A percentile compares a stretch with the other conserved stretches of the same genome.
These are phyloP conservation scores for Sebastes matsubarae DNA, from an alignment of 2,797 vertebrate genomes.

Conservation along the genomic window DNA sequence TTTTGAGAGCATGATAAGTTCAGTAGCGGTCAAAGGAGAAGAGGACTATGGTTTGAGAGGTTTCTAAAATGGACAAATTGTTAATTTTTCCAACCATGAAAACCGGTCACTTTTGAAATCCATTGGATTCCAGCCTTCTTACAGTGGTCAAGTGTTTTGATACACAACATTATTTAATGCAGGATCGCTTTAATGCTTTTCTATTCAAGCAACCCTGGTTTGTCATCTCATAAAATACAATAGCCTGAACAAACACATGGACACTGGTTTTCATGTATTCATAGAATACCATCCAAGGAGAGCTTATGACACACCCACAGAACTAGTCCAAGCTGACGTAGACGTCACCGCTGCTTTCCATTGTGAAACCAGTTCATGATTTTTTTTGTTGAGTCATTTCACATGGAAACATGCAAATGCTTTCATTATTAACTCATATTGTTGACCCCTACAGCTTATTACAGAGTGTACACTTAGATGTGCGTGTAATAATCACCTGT, in stretches of 20 bases:
- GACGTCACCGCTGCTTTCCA: slow-evolving; percentile 23
- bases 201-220: neutral
- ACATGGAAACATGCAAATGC: slow-evolving; percentile 5
- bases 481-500: too few relatives aligned
- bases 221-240: neutral
- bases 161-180: neutral
- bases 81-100: neutral
- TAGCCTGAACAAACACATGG: neutral
- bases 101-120: neutral
- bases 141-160: neutral
- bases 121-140: neutral
- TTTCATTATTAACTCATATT: neutral
- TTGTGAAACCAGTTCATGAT: slow-evolving; percentile 52
- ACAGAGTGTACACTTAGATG: neutral
- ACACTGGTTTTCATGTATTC: neutral
- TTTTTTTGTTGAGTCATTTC: slow-evolving; percentile 51
- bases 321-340: neutral
- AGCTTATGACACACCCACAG: slow-evolving; percentile 48
- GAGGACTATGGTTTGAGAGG: neutral
- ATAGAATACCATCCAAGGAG: neutral
- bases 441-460: neutral
- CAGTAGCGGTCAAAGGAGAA: neutral
- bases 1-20: neutral
- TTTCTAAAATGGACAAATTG: neutral
- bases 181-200: neutral